phyloP scores from a whole-genome alignment of 2,113 vertebrate species.

The Amazona vittata region DNA sequence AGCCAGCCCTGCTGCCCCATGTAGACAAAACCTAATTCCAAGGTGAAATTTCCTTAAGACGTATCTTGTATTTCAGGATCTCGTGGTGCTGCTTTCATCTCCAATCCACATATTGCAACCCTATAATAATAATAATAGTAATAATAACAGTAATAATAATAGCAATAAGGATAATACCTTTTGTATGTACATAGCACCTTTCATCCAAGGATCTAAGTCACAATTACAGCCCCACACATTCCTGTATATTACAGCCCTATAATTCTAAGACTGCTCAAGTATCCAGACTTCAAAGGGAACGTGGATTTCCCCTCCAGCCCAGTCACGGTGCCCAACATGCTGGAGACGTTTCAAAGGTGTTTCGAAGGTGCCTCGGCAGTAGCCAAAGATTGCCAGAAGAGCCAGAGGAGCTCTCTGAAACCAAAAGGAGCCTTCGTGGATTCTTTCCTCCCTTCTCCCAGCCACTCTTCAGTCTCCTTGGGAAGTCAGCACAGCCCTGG shows the following conservation, averaged over 20 bases:
- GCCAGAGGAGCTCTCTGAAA: not conserved
- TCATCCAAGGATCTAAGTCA: conserved; percentile 68
- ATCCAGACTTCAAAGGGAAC: conserved; percentile 61
- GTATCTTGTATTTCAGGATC: conserved; percentile 43
- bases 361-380: conserved; percentile 48
- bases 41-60: conserved; percentile 42
- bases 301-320: conserved; percentile 67
- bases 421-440: not conserved
- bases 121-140: conserved; percentile 61
- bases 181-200: conserved; percentile 58
- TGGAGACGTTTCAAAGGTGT: conserved; percentile 58
- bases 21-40: conserved; percentile 3
- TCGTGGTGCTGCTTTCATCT: conserved; percentile 54
- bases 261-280: conserved; percentile 58
- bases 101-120: conserved; percentile 25
- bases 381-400: conserved; percentile 25
- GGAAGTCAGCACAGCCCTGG: not conserved
- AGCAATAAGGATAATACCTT: conserved; percentile 59
- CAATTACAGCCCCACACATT: conserved; percentile 67
- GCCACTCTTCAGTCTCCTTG: not conserved
- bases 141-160: conserved; percentile 47
- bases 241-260: conserved; percentile 64
- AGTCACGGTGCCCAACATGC: conserved; percentile 38
- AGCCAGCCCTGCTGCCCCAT: not conserved
- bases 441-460: not conserved